phyloP scores from a whole-genome alignment of 2,797 vertebrate species.

The Trematomus bernacchii region DNA sequence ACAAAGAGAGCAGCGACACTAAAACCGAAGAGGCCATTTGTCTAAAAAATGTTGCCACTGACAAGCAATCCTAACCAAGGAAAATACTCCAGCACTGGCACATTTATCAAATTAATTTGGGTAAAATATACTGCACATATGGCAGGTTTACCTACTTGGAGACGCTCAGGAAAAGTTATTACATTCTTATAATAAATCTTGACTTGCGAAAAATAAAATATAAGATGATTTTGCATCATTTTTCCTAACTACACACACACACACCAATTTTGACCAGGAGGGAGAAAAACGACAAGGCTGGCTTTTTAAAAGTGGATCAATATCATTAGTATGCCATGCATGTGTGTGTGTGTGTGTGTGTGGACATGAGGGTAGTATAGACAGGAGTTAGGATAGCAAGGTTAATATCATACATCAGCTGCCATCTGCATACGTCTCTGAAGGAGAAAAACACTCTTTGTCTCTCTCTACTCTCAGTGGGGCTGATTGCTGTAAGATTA shows the following conservation, averaged over 20 bases:
- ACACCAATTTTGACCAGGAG: conserved; percentile 52
- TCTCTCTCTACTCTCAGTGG: conserved; percentile 42
- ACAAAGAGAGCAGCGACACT: conserved; percentile 66
- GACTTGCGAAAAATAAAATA: conserved; percentile 49
- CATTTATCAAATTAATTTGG: conserved; percentile 76
- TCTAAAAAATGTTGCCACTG: conserved; percentile 70
- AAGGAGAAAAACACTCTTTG: conserved; percentile 64
- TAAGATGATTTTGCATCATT: conserved; percentile 51
- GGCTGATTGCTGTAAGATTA: conserved; percentile 66
- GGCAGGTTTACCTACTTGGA: conserved; percentile 54
- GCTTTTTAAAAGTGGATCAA: conserved; percentile 68
- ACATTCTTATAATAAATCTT: conserved; percentile 43
- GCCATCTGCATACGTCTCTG: conserved; percentile 67
- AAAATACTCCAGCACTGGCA: conserved; percentile 59
- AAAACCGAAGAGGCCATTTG: conserved; percentile 68
- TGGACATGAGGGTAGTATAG: conserved; percentile 29
- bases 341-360: conserved; percentile 7
- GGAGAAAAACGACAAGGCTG: conserved; percentile 35
- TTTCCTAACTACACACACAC: conserved; percentile 44
- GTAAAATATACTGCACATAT: conserved; percentile 59
- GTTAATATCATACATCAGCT: conserved; percentile 81
- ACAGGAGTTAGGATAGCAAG: conserved; percentile 75
- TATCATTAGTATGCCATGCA: conserved; percentile 68
- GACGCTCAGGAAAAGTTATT: conserved; percentile 36
- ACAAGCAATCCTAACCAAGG: conserved; percentile 67